A percentile compares a stretch with the other conserved stretches of the same genome.
Evolutionary conservation across 2,113 vertebrate species (phyloP).

Genomic region (Pipa parva): DNA sequence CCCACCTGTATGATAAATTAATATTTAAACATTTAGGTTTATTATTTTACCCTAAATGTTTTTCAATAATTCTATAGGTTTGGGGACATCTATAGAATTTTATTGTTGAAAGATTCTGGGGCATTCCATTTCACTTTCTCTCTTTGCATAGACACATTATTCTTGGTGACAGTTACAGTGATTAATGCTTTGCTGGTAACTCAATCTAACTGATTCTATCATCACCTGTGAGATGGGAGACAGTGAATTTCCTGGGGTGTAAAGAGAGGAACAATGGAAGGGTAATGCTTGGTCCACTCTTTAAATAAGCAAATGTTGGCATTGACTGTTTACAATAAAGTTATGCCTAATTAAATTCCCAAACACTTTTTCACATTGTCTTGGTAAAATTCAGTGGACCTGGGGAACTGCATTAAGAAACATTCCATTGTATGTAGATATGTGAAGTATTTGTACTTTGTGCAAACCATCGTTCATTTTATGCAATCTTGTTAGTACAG

Average conservation of each 20-base stretch:
- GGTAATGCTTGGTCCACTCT: not conserved
- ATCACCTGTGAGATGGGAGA: conserved; percentile 15
- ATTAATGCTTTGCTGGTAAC: conserved; percentile 28
- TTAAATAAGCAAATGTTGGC: conserved; percentile 15
- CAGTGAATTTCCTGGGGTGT: conserved; percentile 7
- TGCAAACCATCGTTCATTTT: no score
- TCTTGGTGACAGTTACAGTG: conserved; percentile 27
- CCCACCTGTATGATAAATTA: no score
- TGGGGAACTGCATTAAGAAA: not conserved
- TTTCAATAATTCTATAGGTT: no score
- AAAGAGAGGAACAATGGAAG: not conserved
- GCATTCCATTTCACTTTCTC: conserved; percentile 31
- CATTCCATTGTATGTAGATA: not conserved
- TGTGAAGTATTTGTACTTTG: conserved; percentile 17
- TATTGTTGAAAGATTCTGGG: no score
- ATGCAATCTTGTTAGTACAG: no score
- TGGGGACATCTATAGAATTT: no score
- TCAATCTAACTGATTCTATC: conserved; percentile 21
- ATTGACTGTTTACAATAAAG: conserved; percentile 30
- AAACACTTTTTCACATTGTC: conserved; percentile 15
- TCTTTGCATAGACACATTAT: conserved; percentile 25
- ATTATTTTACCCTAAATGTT: no score
- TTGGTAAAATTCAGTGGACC: conserved; percentile 19
- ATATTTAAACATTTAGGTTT: no score
- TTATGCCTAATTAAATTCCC: conserved; percentile 25